Base-by-base conservation (phyloP, 2,113 vertebrate genomes). In the Meleagris gallopavo region DNA sequence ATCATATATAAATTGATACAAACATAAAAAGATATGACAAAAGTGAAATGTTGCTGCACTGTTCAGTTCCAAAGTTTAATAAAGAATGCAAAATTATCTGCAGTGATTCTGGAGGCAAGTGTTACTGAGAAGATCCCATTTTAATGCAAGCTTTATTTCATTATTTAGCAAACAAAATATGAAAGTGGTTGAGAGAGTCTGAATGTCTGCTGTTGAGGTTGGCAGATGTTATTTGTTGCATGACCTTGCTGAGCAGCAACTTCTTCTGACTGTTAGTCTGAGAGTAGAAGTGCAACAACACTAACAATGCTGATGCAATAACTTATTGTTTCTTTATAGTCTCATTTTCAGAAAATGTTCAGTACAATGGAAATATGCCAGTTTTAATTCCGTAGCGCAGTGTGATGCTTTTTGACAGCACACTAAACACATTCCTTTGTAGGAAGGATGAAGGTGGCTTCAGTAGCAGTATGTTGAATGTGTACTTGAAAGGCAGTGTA, bases 261-360 rank as follows among this genome's bases (percentile, higher is more conserved):
- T 48, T 52, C 38, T 84, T 86, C 60, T 80, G 69, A 48, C 21
- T 80, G 24, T 80, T 67, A 64, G 32, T 30, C 41, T 69, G 79
- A 61, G 29, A 0, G 0, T 27, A n/a, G 46, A 88, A 89, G 27
- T 46, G 45, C 0, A 0, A 25, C 43, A 29, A 34, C 34, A 52
- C 82, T 84, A 82, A 55, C 30, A 64, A 25, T 29, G 43, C 36
- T 71, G 38, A 79, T 76, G 16, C 58, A 88, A 1, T 32, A 81
- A 70, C 76, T 32, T 76, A 52, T 50, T 85, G 32, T 11, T 19
- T 55, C 36, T 84, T 70, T 74, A 54, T 17, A 88, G 50, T 77
- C 55, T 88, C 4, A 5, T 87, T 96, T 93, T 76, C 74, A 62
- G 75, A 69, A 86, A 50, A 69, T 52, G 13, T 65, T 84, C 50